Percentiles rank a stretch among this genome's conserved stretches.
These are phyloP conservation scores for Chrysodeixis includens DNA, from an alignment of 2,888 invertebrate species.

Conservation along the genomic window DNA sequence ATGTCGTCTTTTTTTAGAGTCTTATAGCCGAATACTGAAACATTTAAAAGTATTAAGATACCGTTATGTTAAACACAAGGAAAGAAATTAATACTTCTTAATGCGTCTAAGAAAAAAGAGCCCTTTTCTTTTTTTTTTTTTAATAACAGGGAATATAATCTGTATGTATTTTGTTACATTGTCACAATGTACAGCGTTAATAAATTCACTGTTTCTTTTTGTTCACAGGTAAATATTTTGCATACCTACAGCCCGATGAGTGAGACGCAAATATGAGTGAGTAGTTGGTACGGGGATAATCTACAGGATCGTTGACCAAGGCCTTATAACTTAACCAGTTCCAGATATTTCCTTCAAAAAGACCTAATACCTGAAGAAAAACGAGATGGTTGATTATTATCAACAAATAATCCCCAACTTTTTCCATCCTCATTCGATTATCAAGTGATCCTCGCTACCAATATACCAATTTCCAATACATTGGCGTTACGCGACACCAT, in stretches of 20 bases:
- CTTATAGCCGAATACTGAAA: too few relatives aligned
- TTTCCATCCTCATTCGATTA: slow-evolving; percentile 45
- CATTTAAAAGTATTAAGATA: too few relatives aligned
- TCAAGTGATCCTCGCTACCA: slow-evolving; percentile 44
- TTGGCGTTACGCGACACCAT: slow-evolving; percentile 29
- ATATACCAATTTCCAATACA: slow-evolving; percentile 56
- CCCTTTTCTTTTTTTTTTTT: too few relatives aligned
- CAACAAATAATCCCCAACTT: slow-evolving; percentile 39
- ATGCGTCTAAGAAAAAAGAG: too few relatives aligned
- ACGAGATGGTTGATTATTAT: slow-evolving; percentile 3
- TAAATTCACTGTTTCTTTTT: neutral
- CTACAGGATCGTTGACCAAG: too few relatives aligned
- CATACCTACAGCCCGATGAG: neutral
- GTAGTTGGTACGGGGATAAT: neutral
- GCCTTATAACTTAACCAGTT: too few relatives aligned
- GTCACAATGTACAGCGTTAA: too few relatives aligned
- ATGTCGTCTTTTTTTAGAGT: neutral
- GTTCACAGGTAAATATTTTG: slow-evolving; percentile 15
- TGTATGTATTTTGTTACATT: too few relatives aligned
- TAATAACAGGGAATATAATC: too few relatives aligned
- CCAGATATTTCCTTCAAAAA: too few relatives aligned
- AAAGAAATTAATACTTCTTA: too few relatives aligned
- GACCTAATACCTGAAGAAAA: neutral
- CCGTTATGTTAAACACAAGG: too few relatives aligned
- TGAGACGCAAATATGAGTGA: neutral